These are phyloP conservation scores for Phasia obesa DNA, from an alignment of 2,888 invertebrate genomes.

Conservation along the genomic window DNA sequence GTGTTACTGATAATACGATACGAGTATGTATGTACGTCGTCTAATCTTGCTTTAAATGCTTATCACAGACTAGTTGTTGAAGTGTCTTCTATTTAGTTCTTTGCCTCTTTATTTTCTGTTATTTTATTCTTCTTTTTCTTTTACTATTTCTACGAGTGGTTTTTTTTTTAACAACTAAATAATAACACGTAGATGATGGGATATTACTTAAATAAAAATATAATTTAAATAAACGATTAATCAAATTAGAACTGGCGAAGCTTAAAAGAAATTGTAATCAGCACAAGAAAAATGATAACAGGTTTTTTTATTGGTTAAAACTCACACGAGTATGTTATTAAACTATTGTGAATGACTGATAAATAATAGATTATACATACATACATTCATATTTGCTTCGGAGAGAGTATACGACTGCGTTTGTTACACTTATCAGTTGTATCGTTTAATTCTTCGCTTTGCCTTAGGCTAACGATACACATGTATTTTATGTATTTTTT, in stretches of 20 bases:
- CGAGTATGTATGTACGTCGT: no score
- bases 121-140: neutral
- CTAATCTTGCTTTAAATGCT: slow-evolving; percentile 52
- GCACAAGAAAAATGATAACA: slow-evolving; percentile 30
- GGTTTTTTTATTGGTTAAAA: neutral
- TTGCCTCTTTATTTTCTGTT: slow-evolving; percentile 11
- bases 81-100: slow-evolving; percentile 37
- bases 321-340: neutral
- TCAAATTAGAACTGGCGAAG: slow-evolving; percentile 30
- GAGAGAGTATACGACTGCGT: neutral
- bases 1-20: slow-evolving; percentile 48
- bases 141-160: neutral
- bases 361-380: no score
- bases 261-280: slow-evolving; percentile 46
- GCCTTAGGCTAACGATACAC: no score
- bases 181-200: no score
- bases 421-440: no score
- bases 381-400: neutral
- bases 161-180: neutral
- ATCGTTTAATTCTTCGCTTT: no score
- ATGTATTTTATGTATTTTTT: no score
- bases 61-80: slow-evolving; percentile 33
- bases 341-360: neutral
- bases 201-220: neutral
- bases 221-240: slow-evolving; percentile 39